These are phyloP conservation scores for Brienomyrus longianalis DNA, from an alignment of 2,113 vertebrate genomes.

Conservation along the genomic window DNA sequence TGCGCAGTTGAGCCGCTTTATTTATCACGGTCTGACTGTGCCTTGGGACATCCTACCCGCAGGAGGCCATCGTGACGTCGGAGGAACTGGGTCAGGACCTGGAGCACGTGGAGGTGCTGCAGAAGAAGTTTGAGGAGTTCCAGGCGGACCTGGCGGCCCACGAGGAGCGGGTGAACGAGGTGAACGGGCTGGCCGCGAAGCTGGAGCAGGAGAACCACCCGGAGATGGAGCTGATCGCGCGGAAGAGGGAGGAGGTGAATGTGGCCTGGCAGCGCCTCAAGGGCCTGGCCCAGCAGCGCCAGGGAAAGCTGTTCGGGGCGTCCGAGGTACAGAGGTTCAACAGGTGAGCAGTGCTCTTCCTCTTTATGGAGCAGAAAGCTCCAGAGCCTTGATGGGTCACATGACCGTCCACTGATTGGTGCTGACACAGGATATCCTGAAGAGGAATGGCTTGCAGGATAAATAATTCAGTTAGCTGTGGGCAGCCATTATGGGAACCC, in stretches of 20 bases:
- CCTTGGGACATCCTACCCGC: neutral
- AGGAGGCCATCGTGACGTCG: slow-evolving; percentile 94
- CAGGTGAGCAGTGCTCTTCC: slow-evolving; percentile 59
- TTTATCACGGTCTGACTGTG: neutral
- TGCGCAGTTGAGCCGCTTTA: no score
- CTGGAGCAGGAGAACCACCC: slow-evolving; percentile 86
- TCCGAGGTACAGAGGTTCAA: slow-evolving; percentile 98
- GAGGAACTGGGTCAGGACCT: slow-evolving; percentile 95
- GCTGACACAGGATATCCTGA: neutral
- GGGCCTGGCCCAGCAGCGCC: slow-evolving; percentile 86
- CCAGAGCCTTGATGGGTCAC: neutral
- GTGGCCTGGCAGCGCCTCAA: slow-evolving; percentile 91
- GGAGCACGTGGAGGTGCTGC: slow-evolving; percentile 92
- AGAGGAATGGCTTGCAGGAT: neutral
- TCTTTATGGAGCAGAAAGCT: neutral
- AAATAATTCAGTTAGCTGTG: neutral
- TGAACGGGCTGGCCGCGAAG: slow-evolving; percentile 87
- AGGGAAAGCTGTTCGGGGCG: slow-evolving; percentile 87
- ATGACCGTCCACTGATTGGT: neutral
- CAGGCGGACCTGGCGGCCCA: slow-evolving; percentile 95
- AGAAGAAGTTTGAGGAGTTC: slow-evolving; percentile 99
- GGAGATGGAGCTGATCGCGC: slow-evolving; percentile 78
- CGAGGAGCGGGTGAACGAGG: slow-evolving; percentile 94
- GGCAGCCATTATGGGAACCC: neutral
- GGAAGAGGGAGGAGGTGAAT: slow-evolving; percentile 92